phyloP scores from a whole-genome alignment of 2,113 vertebrate genomes.

The Platysternon megacephalum region DNA sequence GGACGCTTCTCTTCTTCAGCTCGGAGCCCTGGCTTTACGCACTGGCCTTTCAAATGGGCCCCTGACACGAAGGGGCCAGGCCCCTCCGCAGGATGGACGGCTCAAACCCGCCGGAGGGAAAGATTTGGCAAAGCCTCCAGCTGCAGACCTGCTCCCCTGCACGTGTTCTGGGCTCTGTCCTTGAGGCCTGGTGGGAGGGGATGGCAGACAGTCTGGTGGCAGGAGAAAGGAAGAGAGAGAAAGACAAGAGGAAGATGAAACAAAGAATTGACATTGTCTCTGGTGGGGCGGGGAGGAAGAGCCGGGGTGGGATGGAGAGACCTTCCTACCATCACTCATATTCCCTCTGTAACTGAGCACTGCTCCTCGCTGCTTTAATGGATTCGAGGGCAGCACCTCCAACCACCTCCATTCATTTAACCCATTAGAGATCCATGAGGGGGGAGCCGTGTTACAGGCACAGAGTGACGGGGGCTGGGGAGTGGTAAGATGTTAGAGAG shows the following conservation, averaged over 20 bases:
- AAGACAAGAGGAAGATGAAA: background rate
- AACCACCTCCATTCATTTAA: no score
- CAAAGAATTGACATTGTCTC: background rate
- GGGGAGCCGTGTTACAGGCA: background rate
- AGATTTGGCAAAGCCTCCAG: background rate
- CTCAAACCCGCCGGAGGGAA: background rate
- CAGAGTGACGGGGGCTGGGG: background rate
- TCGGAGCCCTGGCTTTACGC: background rate
- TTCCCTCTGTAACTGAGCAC: background rate
- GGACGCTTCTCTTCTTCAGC: background rate
- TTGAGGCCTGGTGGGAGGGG: background rate
- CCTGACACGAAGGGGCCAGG: background rate
- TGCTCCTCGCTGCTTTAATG: background rate
- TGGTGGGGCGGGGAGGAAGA: background rate
- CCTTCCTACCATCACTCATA: background rate
- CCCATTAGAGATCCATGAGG: background rate
- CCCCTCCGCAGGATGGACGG: no score
- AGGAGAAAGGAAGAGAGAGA: background rate
- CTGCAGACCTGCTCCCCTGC: background rate
- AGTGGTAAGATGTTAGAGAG: background rate
- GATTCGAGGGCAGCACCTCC: background rate
- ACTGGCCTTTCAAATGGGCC: background rate
- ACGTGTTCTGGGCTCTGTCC: no score
- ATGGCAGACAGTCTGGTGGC: background rate
- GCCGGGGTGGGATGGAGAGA: background rate